Conservation (phyloP, 2,113 vertebrate genomes). For the Oreochromis spilurus region DNA sequence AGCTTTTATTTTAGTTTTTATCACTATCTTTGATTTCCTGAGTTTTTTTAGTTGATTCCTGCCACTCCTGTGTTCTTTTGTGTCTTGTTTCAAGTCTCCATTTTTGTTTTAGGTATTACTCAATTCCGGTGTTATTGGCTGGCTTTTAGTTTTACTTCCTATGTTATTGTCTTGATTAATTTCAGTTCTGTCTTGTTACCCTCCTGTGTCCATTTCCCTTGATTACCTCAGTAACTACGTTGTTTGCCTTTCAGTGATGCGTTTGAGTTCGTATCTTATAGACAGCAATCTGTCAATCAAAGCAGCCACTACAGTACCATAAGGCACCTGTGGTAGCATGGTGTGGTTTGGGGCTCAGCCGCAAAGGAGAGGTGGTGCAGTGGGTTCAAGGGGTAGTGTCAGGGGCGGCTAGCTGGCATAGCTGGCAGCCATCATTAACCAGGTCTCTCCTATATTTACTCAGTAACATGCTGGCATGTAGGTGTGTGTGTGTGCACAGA, state of each 20-base stretch:
- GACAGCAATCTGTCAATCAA: background rate
- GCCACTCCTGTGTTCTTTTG: background rate
- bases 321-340: background rate
- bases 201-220: background rate
- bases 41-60: background rate
- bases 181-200: background rate
- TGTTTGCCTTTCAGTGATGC: background rate
- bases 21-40: background rate
- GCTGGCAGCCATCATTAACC: background rate
- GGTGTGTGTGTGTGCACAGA: background rate
- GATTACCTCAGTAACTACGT: background rate
- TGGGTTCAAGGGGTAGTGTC: background rate
- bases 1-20: background rate
- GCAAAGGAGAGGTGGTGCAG: background rate
- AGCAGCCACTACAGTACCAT: background rate
- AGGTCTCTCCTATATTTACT: background rate
- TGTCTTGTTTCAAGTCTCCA: background rate
- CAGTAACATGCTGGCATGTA: background rate
- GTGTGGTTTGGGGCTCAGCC: background rate
- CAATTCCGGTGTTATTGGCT: background rate
- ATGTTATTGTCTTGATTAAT: background rate
- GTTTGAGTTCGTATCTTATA: background rate
- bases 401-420: background rate
- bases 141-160: background rate
- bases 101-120: background rate